A percentile compares a stretch with the other conserved stretches of the same genome.
Conservation (phyloP, 1,140 invertebrate genomes). For the Trichomalopsis sarcophagae region DNA sequence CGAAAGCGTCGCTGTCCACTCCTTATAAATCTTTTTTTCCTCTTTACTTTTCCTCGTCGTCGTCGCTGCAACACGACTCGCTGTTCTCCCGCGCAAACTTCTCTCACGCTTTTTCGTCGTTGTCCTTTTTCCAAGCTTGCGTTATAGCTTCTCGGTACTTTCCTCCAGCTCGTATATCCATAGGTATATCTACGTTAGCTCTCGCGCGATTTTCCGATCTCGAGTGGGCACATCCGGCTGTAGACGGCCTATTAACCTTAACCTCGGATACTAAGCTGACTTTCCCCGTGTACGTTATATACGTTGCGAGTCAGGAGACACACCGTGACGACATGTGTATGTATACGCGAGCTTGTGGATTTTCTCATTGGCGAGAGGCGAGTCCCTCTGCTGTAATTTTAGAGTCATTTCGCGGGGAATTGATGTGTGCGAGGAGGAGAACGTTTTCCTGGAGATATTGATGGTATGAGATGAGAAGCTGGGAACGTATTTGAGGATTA, state of each 20-base stretch:
- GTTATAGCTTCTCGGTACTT: not conserved
- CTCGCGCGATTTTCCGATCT: not conserved
- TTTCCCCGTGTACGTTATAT: not conserved
- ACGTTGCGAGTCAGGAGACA: not conserved
- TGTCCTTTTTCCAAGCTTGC: not conserved
- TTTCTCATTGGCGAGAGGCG: not conserved
- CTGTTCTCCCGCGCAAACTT: not conserved
- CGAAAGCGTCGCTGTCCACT: not conserved
- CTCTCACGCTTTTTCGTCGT: not conserved
- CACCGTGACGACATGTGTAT: too few relatives aligned
- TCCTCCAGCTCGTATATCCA: not conserved
- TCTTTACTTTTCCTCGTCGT: conserved; percentile 9
- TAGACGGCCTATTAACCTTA: conserved; percentile 39
- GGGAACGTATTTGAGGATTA: too few relatives aligned
- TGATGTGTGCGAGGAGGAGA: too few relatives aligned
- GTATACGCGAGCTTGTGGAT: not conserved
- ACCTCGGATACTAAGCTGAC: not conserved
- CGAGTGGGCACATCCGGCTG: not conserved
- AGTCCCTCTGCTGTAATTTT: too few relatives aligned
- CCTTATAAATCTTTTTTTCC: conserved; percentile 31
- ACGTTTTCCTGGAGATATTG: too few relatives aligned
- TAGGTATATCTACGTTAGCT: not conserved
- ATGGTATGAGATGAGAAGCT: too few relatives aligned
- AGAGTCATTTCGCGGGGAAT: too few relatives aligned
- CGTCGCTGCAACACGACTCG: not conserved